Evolutionary conservation across 2,113 vertebrate species (phyloP), one percentile per base, ranked within the genome.

Genomic region (Pygoscelis adeliae): DNA sequence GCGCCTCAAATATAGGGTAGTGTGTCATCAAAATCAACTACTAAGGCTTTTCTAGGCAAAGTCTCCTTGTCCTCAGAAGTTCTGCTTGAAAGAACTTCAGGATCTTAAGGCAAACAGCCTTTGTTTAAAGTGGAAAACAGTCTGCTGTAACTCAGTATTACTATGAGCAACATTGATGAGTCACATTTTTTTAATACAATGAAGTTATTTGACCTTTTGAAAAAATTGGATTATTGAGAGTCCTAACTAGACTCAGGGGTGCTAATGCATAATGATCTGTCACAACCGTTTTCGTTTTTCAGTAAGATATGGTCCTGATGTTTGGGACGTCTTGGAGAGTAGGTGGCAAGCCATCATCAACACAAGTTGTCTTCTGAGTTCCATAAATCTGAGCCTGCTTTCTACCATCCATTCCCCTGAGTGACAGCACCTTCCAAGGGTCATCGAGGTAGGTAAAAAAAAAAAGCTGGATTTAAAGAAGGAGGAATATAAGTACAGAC

Each of bases 181-280:
- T 14, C 42, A 11, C 8, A 0, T 2, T 36, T 40, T 49, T 21
- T 47, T 44, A 15, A 13, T 32, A 42, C 21, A 21, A 9, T 27
- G 2, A 63, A 70, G 8, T 34, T 5, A 11, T 49, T 19, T 49
- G 36, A 2, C 14, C 23, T 78, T 77, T 70, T 76, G 77, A 23
- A 74, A 67, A 52, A 73, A 40, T 0, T 17, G 19, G 13, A 1
- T 89, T 40, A 26, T 44, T 90, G 77, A 44, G 38, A 44, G 15
- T 5, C 46, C 23, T 63, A 42, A 10, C 16, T 5, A 23, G 15
- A 7, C 72, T 47, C 44, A 32, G 27, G 16, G 42, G 23, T 36
- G 12, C 15, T 34, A 13, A 3, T 23, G 7, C 15, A 13, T 0
- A 11, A 6, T 2, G 40, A 11, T 15, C 34, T 55, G 30, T 25